Evolutionary conservation across 2,888 invertebrate species (phyloP), one percentile per base, ranked within the genome.

Genomic region (Drosophila anomelani): DNA sequence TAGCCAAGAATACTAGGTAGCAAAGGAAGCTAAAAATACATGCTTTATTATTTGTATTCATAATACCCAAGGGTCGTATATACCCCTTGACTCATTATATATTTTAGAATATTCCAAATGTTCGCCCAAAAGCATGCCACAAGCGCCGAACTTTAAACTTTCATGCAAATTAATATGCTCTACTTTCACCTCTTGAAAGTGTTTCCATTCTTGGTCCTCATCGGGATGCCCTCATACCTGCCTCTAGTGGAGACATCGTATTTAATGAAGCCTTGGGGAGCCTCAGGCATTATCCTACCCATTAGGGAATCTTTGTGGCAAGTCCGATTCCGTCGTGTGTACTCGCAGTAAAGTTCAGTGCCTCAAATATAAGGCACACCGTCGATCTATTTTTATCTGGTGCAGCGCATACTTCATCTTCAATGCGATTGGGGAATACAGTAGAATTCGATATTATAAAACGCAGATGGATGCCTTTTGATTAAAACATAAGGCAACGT

Each of bases 111-210:
- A 56, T 36, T n/a, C 17, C 46, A 17, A 46, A 7, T 39, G n/a
- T 41, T 47, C 53, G 53, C 64, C 54, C 51, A 64, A 72, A 72
- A 58, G 72, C 72, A 58, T 63, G 72, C 72, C 34, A 72, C 49
- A 38, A 47, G 72, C 56, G 32, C 10, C 23, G 54, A 61, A 61
- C 36, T 23, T 39, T 43, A 17, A 61, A 69, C 32, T 54, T 26
- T 29, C 57, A 64, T 43, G 57, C 72, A 47, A 23, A 63, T 58
- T 32, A 38, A 23, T 13, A 47, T 47, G 46, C 23, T 43, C 17
- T 34, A 9, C 26, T 15, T 15, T 20, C 78, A 81, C 83, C 81
- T 84, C 74, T 61, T 76, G 73, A 77, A 77, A 44, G 58, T 71
- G 49, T 53, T 60, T 53, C 54, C 70, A 39, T 57, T 55, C 26